Evolutionary conservation across 1,140 invertebrate genomes (phyloP).

Genomic region (Zelostemma sp.): DNA sequence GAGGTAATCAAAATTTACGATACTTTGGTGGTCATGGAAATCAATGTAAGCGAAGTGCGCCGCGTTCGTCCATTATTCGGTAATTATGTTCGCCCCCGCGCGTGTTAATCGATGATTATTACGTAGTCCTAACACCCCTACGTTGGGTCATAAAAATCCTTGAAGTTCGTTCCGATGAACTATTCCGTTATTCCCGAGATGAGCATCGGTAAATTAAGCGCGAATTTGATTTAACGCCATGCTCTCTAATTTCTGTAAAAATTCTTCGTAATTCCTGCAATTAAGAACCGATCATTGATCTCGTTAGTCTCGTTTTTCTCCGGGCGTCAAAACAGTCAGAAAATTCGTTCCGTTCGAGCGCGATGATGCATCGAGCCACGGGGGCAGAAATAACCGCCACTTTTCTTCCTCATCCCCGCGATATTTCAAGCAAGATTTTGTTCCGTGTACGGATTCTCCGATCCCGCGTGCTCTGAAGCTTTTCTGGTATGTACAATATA

Average conservation of each 20-base stretch:
- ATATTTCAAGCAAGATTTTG: not conserved
- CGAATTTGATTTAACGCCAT: no score
- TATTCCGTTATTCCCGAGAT: no score
- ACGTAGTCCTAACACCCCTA: conserved; percentile 33
- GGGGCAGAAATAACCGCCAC: no score
- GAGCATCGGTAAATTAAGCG: no score
- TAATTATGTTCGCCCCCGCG: conserved; percentile 33
- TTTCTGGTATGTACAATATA: conserved; percentile 43
- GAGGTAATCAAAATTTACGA: conserved; percentile 57
- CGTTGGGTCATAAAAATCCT: conserved; percentile 32
- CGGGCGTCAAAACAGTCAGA: no score
- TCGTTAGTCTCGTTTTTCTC: no score
- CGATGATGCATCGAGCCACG: no score
- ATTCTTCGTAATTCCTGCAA: no score
- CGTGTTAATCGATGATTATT: conserved; percentile 42
- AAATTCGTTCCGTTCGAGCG: no score
- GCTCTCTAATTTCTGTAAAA: no score
- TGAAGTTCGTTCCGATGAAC: conserved; percentile 11
- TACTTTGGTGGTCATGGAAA: conserved; percentile 54
- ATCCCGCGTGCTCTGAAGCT: conserved; percentile 43
- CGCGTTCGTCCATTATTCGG: conserved; percentile 40
- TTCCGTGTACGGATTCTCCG: conserved; percentile 41
- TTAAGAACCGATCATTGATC: no score
- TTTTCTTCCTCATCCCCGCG: not conserved
- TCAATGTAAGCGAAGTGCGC: conserved; percentile 53